phyloP scores from a whole-genome alignment of 2,797 vertebrate species.

The Gymnothorax javanicus region DNA sequence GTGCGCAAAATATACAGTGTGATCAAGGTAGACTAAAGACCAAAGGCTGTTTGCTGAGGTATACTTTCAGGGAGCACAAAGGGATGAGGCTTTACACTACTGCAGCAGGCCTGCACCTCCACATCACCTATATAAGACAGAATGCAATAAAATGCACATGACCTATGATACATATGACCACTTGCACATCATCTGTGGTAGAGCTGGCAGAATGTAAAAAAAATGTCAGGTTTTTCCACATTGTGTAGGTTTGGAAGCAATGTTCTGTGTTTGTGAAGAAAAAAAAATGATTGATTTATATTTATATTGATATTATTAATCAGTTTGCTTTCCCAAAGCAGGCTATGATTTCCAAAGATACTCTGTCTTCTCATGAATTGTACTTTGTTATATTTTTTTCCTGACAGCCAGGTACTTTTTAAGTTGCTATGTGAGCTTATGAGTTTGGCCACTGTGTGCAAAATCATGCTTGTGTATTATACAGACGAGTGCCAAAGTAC shows the following conservation, averaged over 20 bases:
- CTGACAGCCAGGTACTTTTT: not conserved
- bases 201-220: not conserved
- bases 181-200: not conserved
- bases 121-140: not conserved
- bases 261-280: not conserved
- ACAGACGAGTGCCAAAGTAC: too few relatives aligned
- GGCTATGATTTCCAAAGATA: not conserved
- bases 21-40: slow-evolving; percentile 93
- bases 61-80: not conserved
- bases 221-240: not conserved
- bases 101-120: not conserved
- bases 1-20: slow-evolving; percentile 99
- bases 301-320: not conserved
- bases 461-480: too few relatives aligned
- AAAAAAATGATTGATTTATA: not conserved
- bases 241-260: not conserved
- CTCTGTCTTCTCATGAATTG: not conserved
- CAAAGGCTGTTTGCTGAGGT: slow-evolving; percentile 44
- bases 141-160: not conserved
- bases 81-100: not conserved
- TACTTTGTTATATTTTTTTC: not conserved
- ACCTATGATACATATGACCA: too few relatives aligned
- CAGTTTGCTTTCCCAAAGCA: not conserved
- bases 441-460: not conserved
- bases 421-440: not conserved